Conservation (phyloP, 2,113 vertebrate genomes). For the Gymnogyps californianus region DNA sequence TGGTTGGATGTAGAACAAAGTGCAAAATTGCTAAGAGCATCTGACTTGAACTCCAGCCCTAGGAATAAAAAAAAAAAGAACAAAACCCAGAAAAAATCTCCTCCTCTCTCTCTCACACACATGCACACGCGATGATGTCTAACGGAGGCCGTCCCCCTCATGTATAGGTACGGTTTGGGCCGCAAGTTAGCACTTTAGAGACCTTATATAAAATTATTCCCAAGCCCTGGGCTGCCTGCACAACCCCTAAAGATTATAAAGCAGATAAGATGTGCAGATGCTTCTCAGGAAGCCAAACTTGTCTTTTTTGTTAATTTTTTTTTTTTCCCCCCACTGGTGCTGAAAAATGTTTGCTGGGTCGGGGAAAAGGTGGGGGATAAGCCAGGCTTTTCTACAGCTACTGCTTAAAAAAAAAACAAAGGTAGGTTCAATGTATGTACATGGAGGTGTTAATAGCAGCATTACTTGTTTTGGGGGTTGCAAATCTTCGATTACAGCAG, state of each 20-base stretch:
- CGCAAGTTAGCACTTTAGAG: not conserved
- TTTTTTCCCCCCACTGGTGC: not conserved
- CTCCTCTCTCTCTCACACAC: not conserved
- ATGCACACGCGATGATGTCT: not conserved
- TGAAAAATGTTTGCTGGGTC: not conserved
- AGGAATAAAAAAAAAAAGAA: not conserved
- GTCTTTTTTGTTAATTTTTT: too few species aligned
- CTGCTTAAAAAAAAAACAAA: not conserved
- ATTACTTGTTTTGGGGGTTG: not conserved
- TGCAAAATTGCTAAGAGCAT: not conserved
- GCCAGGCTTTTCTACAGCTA: not conserved
- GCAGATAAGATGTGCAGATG: not conserved
- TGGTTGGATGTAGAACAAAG: not conserved
- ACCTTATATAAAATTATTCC: not conserved
- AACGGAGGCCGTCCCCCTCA: not conserved
- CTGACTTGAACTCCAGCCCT: not conserved
- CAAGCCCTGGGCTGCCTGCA: not conserved
- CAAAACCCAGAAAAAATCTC: not conserved
- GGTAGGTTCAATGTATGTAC: not conserved
- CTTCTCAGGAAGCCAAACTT: not conserved
- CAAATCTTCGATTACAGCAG: not conserved
- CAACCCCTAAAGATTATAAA: not conserved
- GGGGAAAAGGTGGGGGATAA: fast-evolving
- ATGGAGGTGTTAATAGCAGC: not conserved
- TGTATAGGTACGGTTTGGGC: fast-evolving